These are phyloP conservation scores for Muntiacus reevesi DNA, from an alignment of 2,113 vertebrate genomes.

Conservation along the genomic window DNA sequence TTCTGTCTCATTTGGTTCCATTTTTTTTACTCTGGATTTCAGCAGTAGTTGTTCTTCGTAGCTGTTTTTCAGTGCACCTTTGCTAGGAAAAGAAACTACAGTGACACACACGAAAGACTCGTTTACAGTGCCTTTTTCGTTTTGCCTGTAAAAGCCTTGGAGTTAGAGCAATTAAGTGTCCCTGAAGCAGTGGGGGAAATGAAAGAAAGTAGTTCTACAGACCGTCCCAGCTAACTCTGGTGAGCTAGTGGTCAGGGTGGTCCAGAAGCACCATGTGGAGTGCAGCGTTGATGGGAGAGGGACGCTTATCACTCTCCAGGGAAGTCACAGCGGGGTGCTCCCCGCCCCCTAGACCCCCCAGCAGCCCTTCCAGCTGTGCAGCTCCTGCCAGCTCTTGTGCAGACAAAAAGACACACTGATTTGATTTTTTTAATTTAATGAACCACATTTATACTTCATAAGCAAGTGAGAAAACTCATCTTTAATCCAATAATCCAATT, in stretches of 20 bases:
- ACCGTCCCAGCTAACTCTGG: neutral
- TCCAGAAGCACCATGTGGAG: neutral
- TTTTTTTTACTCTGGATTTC: neutral
- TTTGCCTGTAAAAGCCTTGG: neutral
- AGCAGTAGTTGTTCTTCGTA: neutral
- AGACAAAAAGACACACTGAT: neutral
- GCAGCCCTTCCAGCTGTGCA: rapidly evolving
- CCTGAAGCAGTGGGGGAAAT: neutral
- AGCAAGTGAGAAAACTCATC: neutral
- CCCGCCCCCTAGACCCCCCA: neutral
- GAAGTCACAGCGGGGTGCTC: neutral
- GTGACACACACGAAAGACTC: neutral
- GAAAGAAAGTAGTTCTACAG: neutral
- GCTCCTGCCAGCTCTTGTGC: neutral
- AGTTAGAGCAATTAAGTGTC: neutral
- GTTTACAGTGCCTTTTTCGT: neutral
- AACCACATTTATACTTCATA: neutral
- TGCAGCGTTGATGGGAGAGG: neutral
- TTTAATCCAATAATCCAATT: neutral
- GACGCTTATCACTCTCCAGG: neutral
- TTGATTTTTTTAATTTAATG: neutral
- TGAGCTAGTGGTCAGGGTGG: neutral
- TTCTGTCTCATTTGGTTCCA: neutral
- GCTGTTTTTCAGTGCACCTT: neutral
- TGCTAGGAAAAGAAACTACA: neutral